Base-by-base conservation (phyloP, 2,113 vertebrate genomes). In the Pipa parva region DNA sequence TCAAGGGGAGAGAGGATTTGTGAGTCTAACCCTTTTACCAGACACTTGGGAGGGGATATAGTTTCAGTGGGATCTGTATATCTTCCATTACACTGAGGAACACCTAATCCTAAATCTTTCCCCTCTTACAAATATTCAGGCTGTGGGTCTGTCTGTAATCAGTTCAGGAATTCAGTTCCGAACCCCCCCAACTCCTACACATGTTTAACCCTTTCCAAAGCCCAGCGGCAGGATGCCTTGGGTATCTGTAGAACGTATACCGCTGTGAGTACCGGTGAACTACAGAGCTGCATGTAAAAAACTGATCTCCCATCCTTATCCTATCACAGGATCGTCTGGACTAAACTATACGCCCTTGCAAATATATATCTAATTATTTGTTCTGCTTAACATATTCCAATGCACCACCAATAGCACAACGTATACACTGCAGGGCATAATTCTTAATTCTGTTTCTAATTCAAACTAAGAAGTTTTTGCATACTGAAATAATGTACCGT, bases 61-160 rank as follows among this genome's bases (percentile, higher is more conserved):
- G 3, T 7, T 13, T 36, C 33, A 39, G 15, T 42, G 18, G 61
- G 49, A 24, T 27, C 20, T 21, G 21, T 36, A 18, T 28, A 18
- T 20, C 7, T 50, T 68, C 49, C 56, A 10, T 68, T 55, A 68
- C 63, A 26, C 10, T 42, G 33, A 56, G 50, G 64, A 51, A 59
- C 55, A 68, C 56, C 56, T 59, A 68, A 68, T 59, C 64, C 64
- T 68, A 48, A 59, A 26, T 50, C 24, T 22, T 49, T 55, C 24
- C 54, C 24, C 39, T 62, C 31, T 25, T 27, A 36, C 46, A 76
- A 55, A 63, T 59, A 76, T 61, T 73, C 71, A 25, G 17, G 46
- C 59, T 60, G 48, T 48, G 37, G 28, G 62, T 61, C 72, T 76
- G 68, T 70, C 48, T 66, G 58, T 57, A 72, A 76, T 73, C 68